These are phyloP conservation scores for Lottia scabra DNA, from an alignment of 2,888 invertebrate genomes.

Conservation along the genomic window DNA sequence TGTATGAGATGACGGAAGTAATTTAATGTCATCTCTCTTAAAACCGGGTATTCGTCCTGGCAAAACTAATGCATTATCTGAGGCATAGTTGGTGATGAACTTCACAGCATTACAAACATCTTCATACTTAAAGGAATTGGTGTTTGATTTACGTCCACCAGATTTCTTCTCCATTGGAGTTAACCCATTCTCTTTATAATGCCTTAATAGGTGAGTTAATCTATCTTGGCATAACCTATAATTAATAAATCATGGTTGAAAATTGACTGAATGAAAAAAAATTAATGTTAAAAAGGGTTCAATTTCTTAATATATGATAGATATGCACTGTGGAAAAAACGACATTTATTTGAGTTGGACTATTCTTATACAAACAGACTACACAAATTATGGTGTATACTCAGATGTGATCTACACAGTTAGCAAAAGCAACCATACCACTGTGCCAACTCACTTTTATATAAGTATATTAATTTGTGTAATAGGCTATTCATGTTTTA, in stretches of 20 bases:
- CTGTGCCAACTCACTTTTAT: no score
- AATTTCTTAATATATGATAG: no score
- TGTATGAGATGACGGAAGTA: constrained; percentile 15
- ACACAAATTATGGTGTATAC: no score
- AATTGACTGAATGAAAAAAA: no score
- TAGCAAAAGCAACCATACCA: no score
- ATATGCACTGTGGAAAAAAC: no score
- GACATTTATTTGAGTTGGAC: no score
- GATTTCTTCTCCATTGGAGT: constrained; percentile 7
- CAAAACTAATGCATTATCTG: constrained; percentile 22
- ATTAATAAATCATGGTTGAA: background rate
- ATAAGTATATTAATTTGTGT: no score
- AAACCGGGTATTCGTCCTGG: constrained; percentile 27
- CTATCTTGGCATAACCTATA: constrained; percentile 15
- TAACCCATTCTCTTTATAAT: constrained; percentile 16
- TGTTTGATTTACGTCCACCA: constrained; percentile 13
- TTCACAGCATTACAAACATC: constrained; percentile 19
- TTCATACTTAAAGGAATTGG: constrained; percentile 5
- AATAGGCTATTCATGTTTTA: no score
- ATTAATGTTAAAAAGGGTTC: no score
- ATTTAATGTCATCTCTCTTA: constrained; percentile 19
- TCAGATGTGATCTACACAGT: no score
- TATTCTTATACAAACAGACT: no score
- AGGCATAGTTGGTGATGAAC: constrained; percentile 24
- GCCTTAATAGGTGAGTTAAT: constrained; percentile 9